Conservation (phyloP, 2,888 invertebrate species). For the Oxytorus armatus region DNA sequence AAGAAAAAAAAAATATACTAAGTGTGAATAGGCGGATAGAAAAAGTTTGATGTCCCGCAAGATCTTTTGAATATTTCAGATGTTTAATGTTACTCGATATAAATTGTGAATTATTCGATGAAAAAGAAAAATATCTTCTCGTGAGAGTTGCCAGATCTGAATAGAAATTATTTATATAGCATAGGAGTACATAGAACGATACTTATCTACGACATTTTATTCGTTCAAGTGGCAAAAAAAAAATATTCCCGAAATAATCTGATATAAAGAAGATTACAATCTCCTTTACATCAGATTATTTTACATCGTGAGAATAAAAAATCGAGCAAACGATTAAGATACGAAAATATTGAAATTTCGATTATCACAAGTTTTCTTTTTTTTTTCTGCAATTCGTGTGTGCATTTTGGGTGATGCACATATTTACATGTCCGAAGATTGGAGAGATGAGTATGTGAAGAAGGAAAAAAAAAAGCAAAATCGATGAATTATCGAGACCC, state of each 20-base stretch:
- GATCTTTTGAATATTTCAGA: slow-evolving; percentile 61
- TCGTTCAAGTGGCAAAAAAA: no score
- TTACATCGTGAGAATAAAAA: not conserved
- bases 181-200: not conserved
- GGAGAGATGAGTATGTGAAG: no score
- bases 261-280: no score
- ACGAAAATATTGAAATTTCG: no score
- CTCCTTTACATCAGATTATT: no score
- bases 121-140: slow-evolving; percentile 37
- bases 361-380: no score
- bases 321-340: not conserved
- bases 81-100: slow-evolving; percentile 50
- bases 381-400: no score
- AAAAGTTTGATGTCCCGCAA: not conserved
- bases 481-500: not conserved
- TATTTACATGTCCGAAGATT: no score
- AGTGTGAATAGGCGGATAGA: not conserved
- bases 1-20: slow-evolving; percentile 21
- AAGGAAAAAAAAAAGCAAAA: not conserved
- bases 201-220: no score
- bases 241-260: no score
- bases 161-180: not conserved
- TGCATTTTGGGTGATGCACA: no score
- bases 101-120: slow-evolving; percentile 41
- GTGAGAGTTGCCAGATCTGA: slow-evolving; percentile 48